Evolutionary conservation across 2,888 invertebrate genomes (phyloP).

Genomic region (Leptogaster cylindrica): DNA sequence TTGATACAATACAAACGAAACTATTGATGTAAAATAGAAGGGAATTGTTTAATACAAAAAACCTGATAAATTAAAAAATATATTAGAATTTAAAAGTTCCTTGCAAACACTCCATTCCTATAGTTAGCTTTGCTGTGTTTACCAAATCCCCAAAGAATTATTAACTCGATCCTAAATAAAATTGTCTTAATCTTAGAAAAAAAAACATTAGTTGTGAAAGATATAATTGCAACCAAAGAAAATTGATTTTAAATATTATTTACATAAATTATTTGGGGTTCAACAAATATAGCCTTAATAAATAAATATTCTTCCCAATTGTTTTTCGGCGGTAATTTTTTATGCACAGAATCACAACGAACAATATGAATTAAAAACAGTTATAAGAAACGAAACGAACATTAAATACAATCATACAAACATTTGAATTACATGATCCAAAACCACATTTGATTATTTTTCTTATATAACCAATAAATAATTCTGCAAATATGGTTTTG

Average conservation of each 20-base stretch:
- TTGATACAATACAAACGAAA: no score
- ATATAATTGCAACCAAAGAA: slow-evolving; percentile 3
- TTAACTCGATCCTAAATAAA: background rate
- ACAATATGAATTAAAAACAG: slow-evolving; percentile 12
- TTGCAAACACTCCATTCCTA: no score
- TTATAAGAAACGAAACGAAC: slow-evolving; percentile 8
- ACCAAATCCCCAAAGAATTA: slow-evolving; percentile 2
- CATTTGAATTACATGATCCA: slow-evolving; percentile 15
- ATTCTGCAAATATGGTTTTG: slow-evolving; percentile 10
- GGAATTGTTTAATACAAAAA: no score
- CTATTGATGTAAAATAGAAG: no score
- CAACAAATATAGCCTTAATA: background rate
- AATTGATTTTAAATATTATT: slow-evolving; percentile 4
- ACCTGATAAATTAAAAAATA: no score
- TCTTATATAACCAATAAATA: background rate
- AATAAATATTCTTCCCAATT: slow-evolving; percentile 5
- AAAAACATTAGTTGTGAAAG: slow-evolving; percentile 1
- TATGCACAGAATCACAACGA: slow-evolving; percentile 7
- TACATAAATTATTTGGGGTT: slow-evolving; percentile 8
- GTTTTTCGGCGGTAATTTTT: no score
- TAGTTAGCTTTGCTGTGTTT: no score
- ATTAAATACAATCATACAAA: slow-evolving; percentile 28
- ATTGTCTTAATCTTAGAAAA: background rate
- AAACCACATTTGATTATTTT: slow-evolving; percentile 1
- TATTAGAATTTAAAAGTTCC: no score